Evolutionary conservation across 2,888 invertebrate genomes (phyloP).

Genomic region (Papilio elwesi): DNA sequence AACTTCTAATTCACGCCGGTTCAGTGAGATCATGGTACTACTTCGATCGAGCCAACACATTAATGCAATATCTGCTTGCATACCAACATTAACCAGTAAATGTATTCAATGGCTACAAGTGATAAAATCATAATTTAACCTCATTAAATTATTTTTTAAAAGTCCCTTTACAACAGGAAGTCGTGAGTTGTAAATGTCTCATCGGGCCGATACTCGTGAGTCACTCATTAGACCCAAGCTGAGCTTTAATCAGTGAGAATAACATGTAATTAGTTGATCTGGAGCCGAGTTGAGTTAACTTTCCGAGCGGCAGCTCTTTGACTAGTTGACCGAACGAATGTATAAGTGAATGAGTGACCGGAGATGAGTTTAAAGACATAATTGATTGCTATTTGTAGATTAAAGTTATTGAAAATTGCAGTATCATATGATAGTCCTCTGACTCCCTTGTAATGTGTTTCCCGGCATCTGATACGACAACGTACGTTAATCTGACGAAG

Average conservation of each 20-base stretch:
- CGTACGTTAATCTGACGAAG: neutral
- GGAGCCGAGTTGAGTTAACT: slow-evolving; percentile 60
- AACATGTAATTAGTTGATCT: slow-evolving; percentile 79
- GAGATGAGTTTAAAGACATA: slow-evolving; percentile 31
- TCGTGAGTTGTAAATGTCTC: slow-evolving; percentile 44
- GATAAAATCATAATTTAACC: neutral
- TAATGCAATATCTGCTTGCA: too few relatives aligned
- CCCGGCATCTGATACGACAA: neutral
- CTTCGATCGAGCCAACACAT: too few relatives aligned
- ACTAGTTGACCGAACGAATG: slow-evolving; percentile 56
- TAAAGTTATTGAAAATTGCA: slow-evolving; percentile 24
- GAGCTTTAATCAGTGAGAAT: slow-evolving; percentile 83
- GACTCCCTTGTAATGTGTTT: neutral
- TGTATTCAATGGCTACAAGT: neutral
- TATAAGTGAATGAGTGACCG: slow-evolving; percentile 43
- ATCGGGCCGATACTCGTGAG: slow-evolving; percentile 55
- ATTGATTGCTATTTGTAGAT: slow-evolving; percentile 36
- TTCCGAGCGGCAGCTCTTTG: slow-evolving; percentile 66
- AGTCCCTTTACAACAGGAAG: neutral
- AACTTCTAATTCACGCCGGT: too few relatives aligned
- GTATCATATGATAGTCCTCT: neutral
- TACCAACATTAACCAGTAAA: too few relatives aligned
- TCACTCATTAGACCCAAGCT: slow-evolving; percentile 84
- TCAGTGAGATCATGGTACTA: too few relatives aligned
- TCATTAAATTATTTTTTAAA: neutral